A percentile compares a stretch with the other conserved stretches of the same genome.
These are phyloP conservation scores for Poeciliopsis infans DNA, from an alignment of 2,797 vertebrate genomes.

Conservation along the genomic window DNA sequence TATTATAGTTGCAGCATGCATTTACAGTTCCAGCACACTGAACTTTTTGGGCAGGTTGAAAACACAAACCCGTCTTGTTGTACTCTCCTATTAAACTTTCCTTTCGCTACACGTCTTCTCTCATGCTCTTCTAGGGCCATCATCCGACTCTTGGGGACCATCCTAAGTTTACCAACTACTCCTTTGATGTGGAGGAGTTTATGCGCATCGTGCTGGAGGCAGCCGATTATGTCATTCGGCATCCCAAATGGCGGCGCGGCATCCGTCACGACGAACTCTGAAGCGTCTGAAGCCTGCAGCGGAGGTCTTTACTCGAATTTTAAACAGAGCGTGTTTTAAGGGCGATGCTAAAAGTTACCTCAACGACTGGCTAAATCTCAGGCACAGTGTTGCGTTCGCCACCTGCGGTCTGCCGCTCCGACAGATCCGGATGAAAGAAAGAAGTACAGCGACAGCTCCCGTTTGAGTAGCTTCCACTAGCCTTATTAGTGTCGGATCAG, in stretches of 20 bases:
- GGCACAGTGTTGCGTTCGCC: slow-evolving; percentile 4
- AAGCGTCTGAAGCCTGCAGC: slow-evolving; percentile 23
- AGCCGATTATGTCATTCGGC: slow-evolving; percentile 84
- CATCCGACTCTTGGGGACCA: slow-evolving; percentile 96
- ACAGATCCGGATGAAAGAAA: slow-evolving; percentile 38
- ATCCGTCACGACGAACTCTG: slow-evolving; percentile 87
- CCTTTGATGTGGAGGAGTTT: slow-evolving; percentile 93
- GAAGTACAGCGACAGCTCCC: slow-evolving; percentile 22
- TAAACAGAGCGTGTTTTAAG: slow-evolving; percentile 6
- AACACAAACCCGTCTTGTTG: background rate
- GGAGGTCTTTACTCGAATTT: slow-evolving; percentile 12
- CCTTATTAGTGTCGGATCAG: slow-evolving; percentile 56
- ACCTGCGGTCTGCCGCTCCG: slow-evolving; percentile 9
- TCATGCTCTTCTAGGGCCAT: slow-evolving; percentile 85
- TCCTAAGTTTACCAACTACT: slow-evolving; percentile 98
- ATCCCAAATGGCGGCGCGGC: slow-evolving; percentile 85
- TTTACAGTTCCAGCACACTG: background rate
- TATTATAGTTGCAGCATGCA: background rate
- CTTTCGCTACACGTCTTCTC: slow-evolving; percentile 5
- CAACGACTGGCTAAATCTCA: slow-evolving; percentile 10
- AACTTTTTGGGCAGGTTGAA: background rate
- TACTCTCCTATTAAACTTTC: background rate
- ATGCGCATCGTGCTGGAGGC: slow-evolving; percentile 90
- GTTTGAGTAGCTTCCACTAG: slow-evolving; percentile 41
- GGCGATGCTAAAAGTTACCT: slow-evolving; percentile 22